These are phyloP conservation scores for Anoplolepis gracilipes DNA, from an alignment of 1,140 invertebrate genomes.

Conservation along the genomic window DNA sequence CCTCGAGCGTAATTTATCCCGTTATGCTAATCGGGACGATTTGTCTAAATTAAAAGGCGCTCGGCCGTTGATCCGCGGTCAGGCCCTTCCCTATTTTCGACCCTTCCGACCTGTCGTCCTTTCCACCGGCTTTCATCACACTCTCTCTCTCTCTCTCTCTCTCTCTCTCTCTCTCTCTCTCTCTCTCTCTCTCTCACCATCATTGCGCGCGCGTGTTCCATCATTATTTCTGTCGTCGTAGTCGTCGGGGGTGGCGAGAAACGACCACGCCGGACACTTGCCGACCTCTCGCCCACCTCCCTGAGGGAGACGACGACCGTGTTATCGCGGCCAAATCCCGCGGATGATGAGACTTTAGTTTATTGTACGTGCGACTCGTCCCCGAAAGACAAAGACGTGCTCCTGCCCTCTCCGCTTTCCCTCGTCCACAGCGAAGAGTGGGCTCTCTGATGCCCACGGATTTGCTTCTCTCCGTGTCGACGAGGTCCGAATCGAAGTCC, in stretches of 20 bases:
- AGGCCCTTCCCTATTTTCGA: conserved; percentile 54
- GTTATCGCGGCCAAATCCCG: conserved; percentile 85
- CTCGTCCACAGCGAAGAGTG: conserved; percentile 22
- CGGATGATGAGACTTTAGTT: conserved; percentile 86
- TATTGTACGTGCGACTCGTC: conserved; percentile 82
- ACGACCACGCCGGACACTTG: conserved; percentile 39
- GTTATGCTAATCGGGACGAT: conserved; percentile 86
- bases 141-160: conserved; percentile 54
- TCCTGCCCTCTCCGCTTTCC: not conserved
- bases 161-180: too few species aligned
- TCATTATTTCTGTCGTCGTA: conserved; percentile 61
- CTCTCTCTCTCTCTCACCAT: conserved; percentile 16
- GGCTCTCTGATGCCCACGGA: conserved; percentile 66
- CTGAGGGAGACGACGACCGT: conserved; percentile 75
- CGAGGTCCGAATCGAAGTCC: conserved; percentile 65
- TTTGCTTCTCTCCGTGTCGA: conserved; percentile 66
- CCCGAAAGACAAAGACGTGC: conserved; percentile 64
- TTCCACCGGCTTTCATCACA: conserved; percentile 25
- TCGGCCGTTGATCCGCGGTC: conserved; percentile 79
- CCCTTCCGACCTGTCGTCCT: conserved; percentile 15
- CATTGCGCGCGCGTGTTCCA: conserved; percentile 17
- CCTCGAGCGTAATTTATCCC: conserved; percentile 84
- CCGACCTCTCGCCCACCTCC: conserved; percentile 69
- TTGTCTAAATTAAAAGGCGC: conserved; percentile 87
- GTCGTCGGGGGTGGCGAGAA: conserved; percentile 46